Base-by-base conservation (phyloP, 2,888 invertebrate species). In the Sympetrum striolatum region DNA sequence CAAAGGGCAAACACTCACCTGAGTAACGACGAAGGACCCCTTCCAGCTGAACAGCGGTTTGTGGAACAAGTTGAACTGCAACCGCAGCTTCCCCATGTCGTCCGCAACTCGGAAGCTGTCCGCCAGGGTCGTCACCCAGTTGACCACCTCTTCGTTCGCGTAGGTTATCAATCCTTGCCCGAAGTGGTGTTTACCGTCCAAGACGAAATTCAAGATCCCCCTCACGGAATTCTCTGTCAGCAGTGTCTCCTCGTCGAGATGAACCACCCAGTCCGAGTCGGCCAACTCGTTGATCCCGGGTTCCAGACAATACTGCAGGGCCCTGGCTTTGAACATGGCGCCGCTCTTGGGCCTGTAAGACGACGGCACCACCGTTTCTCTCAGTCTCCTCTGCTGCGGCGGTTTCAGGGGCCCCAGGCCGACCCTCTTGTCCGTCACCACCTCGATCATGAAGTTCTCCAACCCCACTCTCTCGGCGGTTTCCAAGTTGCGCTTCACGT, bases 11-110 rank as follows among this genome's bases (percentile, higher is more conserved):
- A 82, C 90, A 92, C 94, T 94, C 93, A 98, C 98, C 96, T 98
- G 98, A 91, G 98, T 98, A 15, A 99, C 98, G 92, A 99, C 99
- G 94, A 97, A 99, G 80, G 99, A 99, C 91, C 99, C 99, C 94
- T 99, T 99, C 98, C 99, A 99, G 94, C 98, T 98, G 94, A 99
- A 98, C 91, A 98, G 95, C 31, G 99, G 99, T 93, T 97, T 98
- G 93, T 99, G 98, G 94, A 99, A 98, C 94, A 98, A 95, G 93
- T 97, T 97, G 93, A 99, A 98, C 94, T 99, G 99, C 92, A 98
- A 95, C 92, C 98, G 95, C 90, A 99, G 94, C 94, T 99, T 99
- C 91, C 99, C 99, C 98, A 99, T 98, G 93, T 99, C 99, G 94
- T 99, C 99, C 39, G 98, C 97, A 0, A 99, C 99, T 92, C 99